Evolutionary conservation across 2,113 vertebrate species (phyloP).

Genomic region (Dryoscopus gambensis): DNA sequence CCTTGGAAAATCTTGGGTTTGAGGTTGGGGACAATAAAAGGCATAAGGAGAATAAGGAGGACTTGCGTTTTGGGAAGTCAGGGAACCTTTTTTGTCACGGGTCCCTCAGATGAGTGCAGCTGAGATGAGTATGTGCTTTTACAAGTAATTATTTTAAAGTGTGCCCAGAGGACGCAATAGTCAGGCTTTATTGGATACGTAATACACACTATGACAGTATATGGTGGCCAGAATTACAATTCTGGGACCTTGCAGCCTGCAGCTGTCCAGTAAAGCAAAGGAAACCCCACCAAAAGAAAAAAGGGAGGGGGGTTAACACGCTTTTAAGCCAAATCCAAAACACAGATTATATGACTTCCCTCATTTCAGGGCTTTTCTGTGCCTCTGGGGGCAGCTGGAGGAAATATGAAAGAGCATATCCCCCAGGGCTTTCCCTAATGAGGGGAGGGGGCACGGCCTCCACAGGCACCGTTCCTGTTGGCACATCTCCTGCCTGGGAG

Average conservation of each 20-base stretch:
- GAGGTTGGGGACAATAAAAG: not conserved
- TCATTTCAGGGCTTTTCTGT: not conserved
- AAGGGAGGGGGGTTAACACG: not conserved
- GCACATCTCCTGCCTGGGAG: not conserved
- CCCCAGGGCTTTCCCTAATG: not conserved
- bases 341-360: constrained; percentile 24
- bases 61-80: not conserved
- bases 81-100: not conserved
- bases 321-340: constrained; percentile 28
- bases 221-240: constrained; percentile 27
- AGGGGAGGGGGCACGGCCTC: not conserved
- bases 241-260: constrained; percentile 36
- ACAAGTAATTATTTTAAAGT: constrained; percentile 37
- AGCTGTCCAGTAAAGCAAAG: constrained; percentile 56
- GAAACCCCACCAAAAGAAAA: constrained; percentile 15
- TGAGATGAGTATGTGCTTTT: constrained; percentile 38
- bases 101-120: not conserved
- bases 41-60: not conserved
- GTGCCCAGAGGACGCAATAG: constrained; percentile 8
- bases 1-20: not conserved
- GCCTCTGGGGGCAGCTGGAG: not conserved
- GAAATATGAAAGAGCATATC: constrained; percentile 7
- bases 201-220: constrained; percentile 9
- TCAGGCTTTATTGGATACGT: constrained; percentile 26
- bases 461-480: not conserved